Evolutionary conservation across 2,888 invertebrate genomes (phyloP).

Genomic region (Sepioteuthis lessoniana): DNA sequence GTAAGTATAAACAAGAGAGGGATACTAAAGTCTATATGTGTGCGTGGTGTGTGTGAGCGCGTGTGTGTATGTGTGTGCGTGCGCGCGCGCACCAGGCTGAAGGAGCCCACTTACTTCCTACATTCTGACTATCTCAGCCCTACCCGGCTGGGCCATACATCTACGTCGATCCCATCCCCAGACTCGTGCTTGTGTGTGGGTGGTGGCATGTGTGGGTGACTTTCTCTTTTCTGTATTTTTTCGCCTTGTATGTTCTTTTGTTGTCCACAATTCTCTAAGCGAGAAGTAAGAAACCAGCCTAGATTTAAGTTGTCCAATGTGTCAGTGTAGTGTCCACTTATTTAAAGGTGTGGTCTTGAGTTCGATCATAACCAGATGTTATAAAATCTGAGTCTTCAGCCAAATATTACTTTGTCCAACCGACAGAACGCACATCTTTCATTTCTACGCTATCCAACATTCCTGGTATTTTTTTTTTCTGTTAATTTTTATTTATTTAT

Average conservation of each 20-base stretch:
- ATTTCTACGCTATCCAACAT: too few species aligned
- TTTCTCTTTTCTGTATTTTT: not conserved
- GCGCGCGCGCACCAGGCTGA: not conserved
- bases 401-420: too few species aligned
- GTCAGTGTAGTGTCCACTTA: too few species aligned
- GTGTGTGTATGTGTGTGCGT: not conserved
- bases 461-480: too few species aligned
- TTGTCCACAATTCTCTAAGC: not conserved
- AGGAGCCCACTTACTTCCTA: conserved; percentile 8
- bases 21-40: not conserved
- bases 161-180: not conserved
- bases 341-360: too few species aligned
- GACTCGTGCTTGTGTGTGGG: not conserved
- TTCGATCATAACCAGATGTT: too few species aligned
- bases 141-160: not conserved
- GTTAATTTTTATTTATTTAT: too few species aligned
- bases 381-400: too few species aligned
- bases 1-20: conserved; percentile 20
- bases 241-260: not conserved
- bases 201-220: not conserved
- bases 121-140: not conserved
- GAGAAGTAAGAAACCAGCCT: too few species aligned
- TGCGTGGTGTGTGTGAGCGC: not conserved
- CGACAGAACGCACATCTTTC: too few species aligned
- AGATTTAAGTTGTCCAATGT: not conserved